These are phyloP conservation scores for Indicator maculatus DNA, from an alignment of 2,113 vertebrate genomes.

Conservation along the genomic window DNA sequence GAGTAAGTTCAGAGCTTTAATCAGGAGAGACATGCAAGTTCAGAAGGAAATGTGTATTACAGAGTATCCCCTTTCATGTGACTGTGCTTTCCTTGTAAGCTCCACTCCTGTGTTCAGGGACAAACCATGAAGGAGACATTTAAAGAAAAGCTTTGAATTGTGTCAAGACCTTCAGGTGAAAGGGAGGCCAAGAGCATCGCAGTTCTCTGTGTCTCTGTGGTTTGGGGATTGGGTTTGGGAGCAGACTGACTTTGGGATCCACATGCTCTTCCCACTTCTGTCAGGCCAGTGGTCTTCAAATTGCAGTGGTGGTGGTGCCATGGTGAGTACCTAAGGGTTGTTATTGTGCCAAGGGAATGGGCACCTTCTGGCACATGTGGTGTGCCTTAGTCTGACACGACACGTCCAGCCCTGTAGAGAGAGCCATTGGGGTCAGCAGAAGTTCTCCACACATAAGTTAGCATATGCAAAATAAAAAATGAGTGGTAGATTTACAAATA, in stretches of 20 bases:
- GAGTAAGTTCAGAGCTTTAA: neutral
- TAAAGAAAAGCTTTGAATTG: neutral
- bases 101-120: neutral
- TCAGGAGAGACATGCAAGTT: neutral
- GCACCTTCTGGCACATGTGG: neutral
- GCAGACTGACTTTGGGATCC: neutral
- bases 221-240: neutral
- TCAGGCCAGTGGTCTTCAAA: neutral
- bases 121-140: neutral
- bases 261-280: neutral
- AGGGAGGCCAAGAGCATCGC: neutral
- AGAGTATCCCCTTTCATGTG: neutral
- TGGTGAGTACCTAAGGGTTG: neutral
- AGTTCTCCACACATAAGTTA: neutral
- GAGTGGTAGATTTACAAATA: neutral
- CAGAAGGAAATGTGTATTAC: neutral
- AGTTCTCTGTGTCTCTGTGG: neutral
- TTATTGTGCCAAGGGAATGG: neutral
- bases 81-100: neutral
- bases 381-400: neutral
- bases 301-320: neutral
- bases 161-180: neutral
- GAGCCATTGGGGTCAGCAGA: neutral
- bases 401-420: neutral
- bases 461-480: neutral